Base-by-base conservation (phyloP, 2,888 invertebrate genomes). In the Steromphala cineraria region DNA sequence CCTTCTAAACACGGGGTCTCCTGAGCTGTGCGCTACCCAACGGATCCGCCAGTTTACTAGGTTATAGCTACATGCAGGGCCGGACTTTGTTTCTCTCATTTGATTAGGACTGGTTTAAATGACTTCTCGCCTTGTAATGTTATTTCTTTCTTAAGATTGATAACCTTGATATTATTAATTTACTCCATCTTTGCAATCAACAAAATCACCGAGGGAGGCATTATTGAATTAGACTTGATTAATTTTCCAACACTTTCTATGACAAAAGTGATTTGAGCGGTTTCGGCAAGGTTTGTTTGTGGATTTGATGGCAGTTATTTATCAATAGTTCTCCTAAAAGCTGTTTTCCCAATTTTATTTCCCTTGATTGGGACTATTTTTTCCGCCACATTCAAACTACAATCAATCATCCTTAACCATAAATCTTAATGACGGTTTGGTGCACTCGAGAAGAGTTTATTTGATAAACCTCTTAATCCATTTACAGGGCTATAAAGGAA, bases 91-190 rank as follows among this genome's bases (percentile, higher is more conserved):
- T 82, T 79, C 53, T 67, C 56, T 62, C 82, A 85, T 85, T 83
- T 85, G 83, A 85, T 85, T 85, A 85, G 83, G 81, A 78, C 81
- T 74, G 80, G 80, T 83, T 85, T 83, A 85, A 85, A 85, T 83
- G 85, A 85, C 82, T 81, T 67, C 81, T 24, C 77, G 76, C 19
- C 28, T 74, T 56, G 81, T 82, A 85, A 85, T 85, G 83, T 83
- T 81, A 83, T 85, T 85, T 81, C 75, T 79, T 53, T 55, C 53
- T 19, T 28, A 77, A 31, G 76, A 77, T 77, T 53, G 76, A 77
- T 77, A 53, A 77, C 76, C 24, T 24, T 31, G 53, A 55, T 77
- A 77, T 77, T 77, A 56, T 77, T 77, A 77, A 77, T 77, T 77
- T 77, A 55, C 76, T 15, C 28, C 76, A 77, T 77, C 52, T 53